These are phyloP conservation scores for Euura saliciscinereae DNA, from an alignment of 1,140 invertebrate species.

Conservation along the genomic window DNA sequence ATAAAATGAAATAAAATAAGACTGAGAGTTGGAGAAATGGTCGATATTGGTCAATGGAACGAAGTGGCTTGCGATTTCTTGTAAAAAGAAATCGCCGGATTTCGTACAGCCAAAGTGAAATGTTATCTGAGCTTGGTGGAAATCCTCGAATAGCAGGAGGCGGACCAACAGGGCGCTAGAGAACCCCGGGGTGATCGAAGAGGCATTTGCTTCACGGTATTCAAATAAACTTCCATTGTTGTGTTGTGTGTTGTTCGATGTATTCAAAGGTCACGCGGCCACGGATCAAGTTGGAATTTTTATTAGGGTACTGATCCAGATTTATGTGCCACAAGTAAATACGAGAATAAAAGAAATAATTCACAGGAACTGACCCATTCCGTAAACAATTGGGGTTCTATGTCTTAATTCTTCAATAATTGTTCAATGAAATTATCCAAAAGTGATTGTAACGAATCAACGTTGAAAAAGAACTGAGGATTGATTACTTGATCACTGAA, in stretches of 20 bases:
- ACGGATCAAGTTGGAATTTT: not conserved
- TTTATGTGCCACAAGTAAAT: too few relatives aligned
- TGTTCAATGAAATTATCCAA: too few relatives aligned
- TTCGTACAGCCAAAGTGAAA: not conserved
- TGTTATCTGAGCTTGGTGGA: not conserved
- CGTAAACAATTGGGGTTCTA: too few relatives aligned
- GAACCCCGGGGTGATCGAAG: not conserved
- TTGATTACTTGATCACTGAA: too few relatives aligned
- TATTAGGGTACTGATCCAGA: not conserved
- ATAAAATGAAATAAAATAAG: too few relatives aligned
- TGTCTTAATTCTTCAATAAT: too few relatives aligned
- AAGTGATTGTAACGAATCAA: too few relatives aligned
- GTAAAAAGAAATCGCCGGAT: slow-evolving; percentile 2
- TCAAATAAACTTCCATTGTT: not conserved
- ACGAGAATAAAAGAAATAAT: slow-evolving; percentile 4
- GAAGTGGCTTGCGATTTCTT: not conserved
- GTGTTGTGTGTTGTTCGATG: not conserved
- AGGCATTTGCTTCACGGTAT: not conserved
- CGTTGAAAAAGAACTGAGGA: too few relatives aligned
- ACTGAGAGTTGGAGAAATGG: too few relatives aligned
- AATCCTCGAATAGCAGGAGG: not conserved
- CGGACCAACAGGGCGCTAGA: not conserved
- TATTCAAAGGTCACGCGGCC: not conserved
- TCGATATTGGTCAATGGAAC: too few relatives aligned
- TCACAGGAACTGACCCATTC: too few relatives aligned